These are phyloP conservation scores for Trinorchestia longiramus DNA, from an alignment of 1,140 invertebrate species.

Conservation along the genomic window DNA sequence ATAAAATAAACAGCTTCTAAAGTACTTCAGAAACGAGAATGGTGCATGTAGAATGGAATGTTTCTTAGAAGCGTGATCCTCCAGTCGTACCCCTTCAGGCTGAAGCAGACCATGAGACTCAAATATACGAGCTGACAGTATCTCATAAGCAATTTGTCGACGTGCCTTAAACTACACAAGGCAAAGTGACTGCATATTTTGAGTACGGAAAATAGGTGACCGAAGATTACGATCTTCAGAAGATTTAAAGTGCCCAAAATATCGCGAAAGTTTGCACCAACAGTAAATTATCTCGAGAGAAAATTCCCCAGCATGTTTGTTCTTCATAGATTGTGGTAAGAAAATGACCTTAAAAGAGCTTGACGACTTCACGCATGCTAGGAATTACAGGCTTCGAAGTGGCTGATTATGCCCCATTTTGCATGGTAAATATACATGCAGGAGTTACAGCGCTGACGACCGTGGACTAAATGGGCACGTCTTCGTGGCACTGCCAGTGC, in stretches of 20 bases:
- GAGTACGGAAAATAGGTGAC: background rate
- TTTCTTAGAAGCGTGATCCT: background rate
- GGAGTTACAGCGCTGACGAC: conserved; percentile 1
- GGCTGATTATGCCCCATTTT: conserved; percentile 22
- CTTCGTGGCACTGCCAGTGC: background rate
- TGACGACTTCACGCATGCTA: background rate
- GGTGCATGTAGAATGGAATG: background rate
- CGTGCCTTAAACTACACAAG: background rate
- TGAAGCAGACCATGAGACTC: background rate
- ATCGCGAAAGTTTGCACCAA: background rate
- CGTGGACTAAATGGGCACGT: conserved; percentile 5
- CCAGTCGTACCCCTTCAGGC: background rate
- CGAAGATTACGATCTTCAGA: background rate
- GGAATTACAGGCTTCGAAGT: background rate
- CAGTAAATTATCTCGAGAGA: background rate
- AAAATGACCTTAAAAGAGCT: background rate
- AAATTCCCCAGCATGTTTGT: background rate
- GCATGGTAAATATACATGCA: background rate
- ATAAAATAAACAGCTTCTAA: no score
- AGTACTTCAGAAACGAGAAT: no score
- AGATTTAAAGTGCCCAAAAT: background rate
- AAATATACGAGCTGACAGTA: background rate
- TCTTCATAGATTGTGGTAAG: background rate
- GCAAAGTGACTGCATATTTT: background rate
- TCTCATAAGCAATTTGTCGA: background rate